A percentile compares a stretch with the other conserved stretches of the same genome.
phyloP scores from a whole-genome alignment of 2,113 vertebrate species.

The Cheilinus undulatus region DNA sequence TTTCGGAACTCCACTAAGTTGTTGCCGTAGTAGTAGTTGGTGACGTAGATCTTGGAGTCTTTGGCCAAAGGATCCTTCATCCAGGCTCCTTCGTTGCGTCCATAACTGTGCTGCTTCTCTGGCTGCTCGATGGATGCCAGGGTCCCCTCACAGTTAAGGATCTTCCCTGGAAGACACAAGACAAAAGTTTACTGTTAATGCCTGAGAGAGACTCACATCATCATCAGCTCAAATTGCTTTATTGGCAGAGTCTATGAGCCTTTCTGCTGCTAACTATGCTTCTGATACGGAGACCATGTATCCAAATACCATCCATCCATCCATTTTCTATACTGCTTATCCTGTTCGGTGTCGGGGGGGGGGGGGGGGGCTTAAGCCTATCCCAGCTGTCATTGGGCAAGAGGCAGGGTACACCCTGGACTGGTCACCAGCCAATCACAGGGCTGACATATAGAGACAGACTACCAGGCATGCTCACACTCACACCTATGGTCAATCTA shows the following conservation, averaged over 20 bases:
- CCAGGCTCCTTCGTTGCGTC: conserved; percentile 97
- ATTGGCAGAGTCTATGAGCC: neutral
- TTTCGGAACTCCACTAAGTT: conserved; percentile 96
- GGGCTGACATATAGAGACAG: too few relatives aligned
- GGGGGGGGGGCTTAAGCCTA: too few relatives aligned
- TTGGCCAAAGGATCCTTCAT: conserved; percentile 95
- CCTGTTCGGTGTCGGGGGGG: too few relatives aligned
- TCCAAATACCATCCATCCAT: too few relatives aligned
- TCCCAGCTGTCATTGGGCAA: too few relatives aligned
- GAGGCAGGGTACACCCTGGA: too few relatives aligned
- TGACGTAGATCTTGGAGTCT: conserved; percentile 94
- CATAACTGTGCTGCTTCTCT: conserved; percentile 92
- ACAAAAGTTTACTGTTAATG: neutral
- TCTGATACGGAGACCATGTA: neutral
- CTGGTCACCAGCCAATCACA: too few relatives aligned
- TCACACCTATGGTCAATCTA: too few relatives aligned
- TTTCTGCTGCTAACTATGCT: neutral
- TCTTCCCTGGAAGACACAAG: conserved; percentile 80
- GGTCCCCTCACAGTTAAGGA: conserved; percentile 91
- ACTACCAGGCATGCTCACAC: too few relatives aligned
- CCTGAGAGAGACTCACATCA: conserved; percentile 7
- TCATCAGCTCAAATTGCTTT: conserved; percentile 13
- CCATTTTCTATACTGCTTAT: too few relatives aligned
- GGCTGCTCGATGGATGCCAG: conserved; percentile 90
- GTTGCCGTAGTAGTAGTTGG: conserved; percentile 98